phyloP scores from a whole-genome alignment of 2,113 vertebrate species.

The Phoenicopterus ruber region DNA sequence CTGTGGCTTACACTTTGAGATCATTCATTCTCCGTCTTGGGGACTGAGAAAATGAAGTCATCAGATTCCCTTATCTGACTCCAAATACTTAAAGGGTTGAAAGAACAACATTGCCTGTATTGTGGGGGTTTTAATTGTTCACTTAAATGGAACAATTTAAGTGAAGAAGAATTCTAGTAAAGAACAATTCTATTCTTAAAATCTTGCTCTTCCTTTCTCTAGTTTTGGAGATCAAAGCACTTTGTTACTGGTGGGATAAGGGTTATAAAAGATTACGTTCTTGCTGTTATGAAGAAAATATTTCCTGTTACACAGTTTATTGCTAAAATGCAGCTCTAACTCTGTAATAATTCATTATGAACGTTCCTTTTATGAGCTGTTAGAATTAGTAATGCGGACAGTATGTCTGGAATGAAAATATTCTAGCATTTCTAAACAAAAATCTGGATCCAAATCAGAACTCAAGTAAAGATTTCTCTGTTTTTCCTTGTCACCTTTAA shows the following conservation, averaged over 20 bases:
- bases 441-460: background rate
- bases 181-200: background rate
- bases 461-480: background rate
- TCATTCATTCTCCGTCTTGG: background rate
- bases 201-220: background rate
- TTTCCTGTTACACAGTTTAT: slow-evolving; percentile 25
- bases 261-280: slow-evolving; percentile 1
- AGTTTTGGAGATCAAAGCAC: background rate
- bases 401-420: slow-evolving; percentile 2
- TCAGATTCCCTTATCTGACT: background rate
- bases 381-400: slow-evolving; percentile 4
- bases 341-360: slow-evolving; percentile 40
- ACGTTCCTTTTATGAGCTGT: slow-evolving; percentile 33
- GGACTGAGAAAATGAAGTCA: background rate
- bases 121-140: background rate
- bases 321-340: slow-evolving; percentile 19
- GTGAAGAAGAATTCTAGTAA: background rate
- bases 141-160: background rate
- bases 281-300: slow-evolving; percentile 7
- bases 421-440: background rate
- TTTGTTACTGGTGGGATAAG: background rate
- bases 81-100: background rate
- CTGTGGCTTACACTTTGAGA: background rate
- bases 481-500: background rate
- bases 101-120: background rate